Percentiles rank a stretch among this genome's conserved stretches.
Evolutionary conservation across 2,888 invertebrate genomes (phyloP).

Genomic region (Bellardia bayeri): DNA sequence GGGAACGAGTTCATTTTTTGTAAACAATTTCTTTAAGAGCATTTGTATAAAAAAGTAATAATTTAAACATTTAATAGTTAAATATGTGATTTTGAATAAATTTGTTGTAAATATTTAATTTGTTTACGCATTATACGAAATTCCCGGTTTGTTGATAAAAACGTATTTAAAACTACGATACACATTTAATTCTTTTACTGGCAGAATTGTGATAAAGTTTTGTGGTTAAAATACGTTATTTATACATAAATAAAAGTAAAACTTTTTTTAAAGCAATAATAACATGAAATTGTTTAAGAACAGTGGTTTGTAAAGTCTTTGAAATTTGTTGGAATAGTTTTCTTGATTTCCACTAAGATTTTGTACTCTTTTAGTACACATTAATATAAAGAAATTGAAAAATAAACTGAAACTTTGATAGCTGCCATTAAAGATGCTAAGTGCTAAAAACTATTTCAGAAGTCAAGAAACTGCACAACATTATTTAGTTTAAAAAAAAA

Average conservation of each 20-base stretch:
- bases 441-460: no score
- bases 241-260: background rate
- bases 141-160: background rate
- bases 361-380: no score
- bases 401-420: no score
- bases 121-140: background rate
- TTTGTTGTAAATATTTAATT: background rate
- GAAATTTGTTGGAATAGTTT: background rate
- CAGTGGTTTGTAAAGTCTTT: slow-evolving; percentile 2
- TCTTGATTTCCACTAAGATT: background rate
- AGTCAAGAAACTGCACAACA: no score
- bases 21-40: background rate
- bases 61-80: background rate
- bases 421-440: no score
- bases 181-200: background rate
- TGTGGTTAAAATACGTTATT: background rate
- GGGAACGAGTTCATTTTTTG: background rate
- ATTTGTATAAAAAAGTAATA: background rate
- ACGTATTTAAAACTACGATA: background rate
- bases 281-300: slow-evolving; percentile 2
- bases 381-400: no score
- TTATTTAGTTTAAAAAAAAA: no score
- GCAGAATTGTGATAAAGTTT: slow-evolving; percentile 1
- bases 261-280: background rate
- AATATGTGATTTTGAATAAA: background rate